Evolutionary conservation across 2,888 invertebrate species (phyloP).

Genomic region (Allacma fusca): DNA sequence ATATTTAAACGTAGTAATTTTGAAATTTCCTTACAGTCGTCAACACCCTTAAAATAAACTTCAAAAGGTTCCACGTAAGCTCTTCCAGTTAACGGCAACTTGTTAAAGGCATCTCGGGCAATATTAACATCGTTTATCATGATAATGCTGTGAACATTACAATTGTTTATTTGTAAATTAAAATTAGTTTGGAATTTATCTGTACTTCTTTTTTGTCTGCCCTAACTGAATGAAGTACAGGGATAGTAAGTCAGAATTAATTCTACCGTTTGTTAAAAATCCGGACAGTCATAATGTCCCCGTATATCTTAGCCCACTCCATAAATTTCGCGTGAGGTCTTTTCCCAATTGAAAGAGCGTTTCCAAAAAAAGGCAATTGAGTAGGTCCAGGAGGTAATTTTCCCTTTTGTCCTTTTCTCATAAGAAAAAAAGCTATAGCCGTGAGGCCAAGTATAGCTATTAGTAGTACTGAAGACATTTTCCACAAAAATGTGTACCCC

Average conservation of each 20-base stretch:
- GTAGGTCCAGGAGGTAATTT: not conserved
- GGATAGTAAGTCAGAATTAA: not conserved
- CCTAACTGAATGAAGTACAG: no score
- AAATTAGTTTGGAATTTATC: no score
- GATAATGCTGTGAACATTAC: not conserved
- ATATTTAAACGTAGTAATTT: no score
- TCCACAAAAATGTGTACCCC: not conserved
- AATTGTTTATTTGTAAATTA: not conserved
- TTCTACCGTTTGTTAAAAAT: not conserved
- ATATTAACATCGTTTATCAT: not conserved
- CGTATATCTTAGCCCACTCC: not conserved
- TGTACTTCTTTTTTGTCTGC: no score
- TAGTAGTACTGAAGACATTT: not conserved
- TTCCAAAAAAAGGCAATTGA: not conserved
- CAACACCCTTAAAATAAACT: conserved; percentile 1
- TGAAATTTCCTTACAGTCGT: not conserved
- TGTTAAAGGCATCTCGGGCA: conserved; percentile 4
- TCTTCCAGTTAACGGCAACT: not conserved
- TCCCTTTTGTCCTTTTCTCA: not conserved
- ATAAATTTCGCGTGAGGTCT: not conserved
- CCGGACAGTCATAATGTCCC: conserved; percentile 1
- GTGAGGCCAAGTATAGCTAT: not conserved
- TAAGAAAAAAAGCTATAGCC: not conserved
- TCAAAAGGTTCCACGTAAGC: conserved; percentile 7
- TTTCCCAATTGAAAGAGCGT: not conserved